Base-by-base conservation (phyloP, 2,888 invertebrate genomes). In the Agriotes lineatus region DNA sequence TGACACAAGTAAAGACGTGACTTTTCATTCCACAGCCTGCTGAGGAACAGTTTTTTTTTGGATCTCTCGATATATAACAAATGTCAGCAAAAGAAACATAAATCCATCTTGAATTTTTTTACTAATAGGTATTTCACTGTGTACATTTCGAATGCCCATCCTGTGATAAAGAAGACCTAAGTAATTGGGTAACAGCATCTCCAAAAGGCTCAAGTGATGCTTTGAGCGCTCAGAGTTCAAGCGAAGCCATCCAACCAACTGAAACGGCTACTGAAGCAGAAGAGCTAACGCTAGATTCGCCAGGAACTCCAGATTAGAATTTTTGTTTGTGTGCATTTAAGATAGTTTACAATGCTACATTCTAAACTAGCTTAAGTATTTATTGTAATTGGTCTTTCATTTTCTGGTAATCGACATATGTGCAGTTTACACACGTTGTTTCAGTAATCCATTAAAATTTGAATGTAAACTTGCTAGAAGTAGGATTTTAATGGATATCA, bases 81-180 rank as follows among this genome's bases (percentile, higher is more conserved):
- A n/a, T n/a, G n/a, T n/a, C n/a, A n/a, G n/a, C n/a, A n/a, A n/a
- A n/a, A n/a, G n/a, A n/a, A n/a, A n/a, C n/a, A n/a, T n/a, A n/a
- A n/a, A n/a, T n/a, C n/a, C n/a, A n/a, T n/a, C n/a, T n/a, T n/a
- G n/a, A n/a, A n/a, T n/a, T n/a, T n/a, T n/a, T n/a, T n/a, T n/a
- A n/a, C n/a, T n/a, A n/a, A n/a, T 76, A 96, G 95, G 96, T 97
- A 63, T 99, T 99, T 85, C 98, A 99, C 83, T 94, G 97, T 82
- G 99, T 99, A 60, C 99, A 99, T 86, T 93, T 99, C 84, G 99
- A 99, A 86, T 96, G 96, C 78, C 98, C 99, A 4, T 92, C 95
- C 25, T 92, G 92, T 72, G 79, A 78, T 65, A 72, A 74, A 66
- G 82, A 82, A 69, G 81, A 81, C 44, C 66, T 73, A 50, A 67